Conservation (phyloP, 2,888 invertebrate genomes). For the Ennomos quercinarius region DNA sequence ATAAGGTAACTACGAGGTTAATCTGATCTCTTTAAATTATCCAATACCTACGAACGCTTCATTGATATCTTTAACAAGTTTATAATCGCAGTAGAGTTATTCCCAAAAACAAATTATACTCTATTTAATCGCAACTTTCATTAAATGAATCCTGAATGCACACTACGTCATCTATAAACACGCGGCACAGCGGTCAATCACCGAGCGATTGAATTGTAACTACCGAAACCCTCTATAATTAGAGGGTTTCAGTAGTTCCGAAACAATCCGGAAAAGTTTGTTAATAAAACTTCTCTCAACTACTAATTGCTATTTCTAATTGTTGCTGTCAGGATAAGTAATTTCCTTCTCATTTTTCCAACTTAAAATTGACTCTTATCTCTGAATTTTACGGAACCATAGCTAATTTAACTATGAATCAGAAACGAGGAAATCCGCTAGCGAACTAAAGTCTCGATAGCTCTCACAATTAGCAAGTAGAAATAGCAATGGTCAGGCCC, state of each 20-base stretch:
- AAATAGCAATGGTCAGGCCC: too few species aligned
- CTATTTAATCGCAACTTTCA: background rate
- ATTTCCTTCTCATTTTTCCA: slow-evolving; percentile 8
- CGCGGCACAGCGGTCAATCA: slow-evolving; percentile 34
- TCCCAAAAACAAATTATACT: too few species aligned
- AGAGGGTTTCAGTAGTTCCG: slow-evolving; percentile 55
- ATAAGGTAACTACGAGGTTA: too few species aligned
- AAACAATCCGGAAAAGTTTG: slow-evolving; percentile 59
- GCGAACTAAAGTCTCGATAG: too few species aligned
- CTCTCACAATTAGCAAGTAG: too few species aligned
- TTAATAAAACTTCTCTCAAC: slow-evolving; percentile 57
- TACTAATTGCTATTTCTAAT: slow-evolving; percentile 57
- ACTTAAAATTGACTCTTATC: slow-evolving; percentile 20
- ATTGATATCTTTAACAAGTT: too few species aligned
- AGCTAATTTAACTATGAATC: too few species aligned
- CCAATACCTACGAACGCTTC: too few species aligned
- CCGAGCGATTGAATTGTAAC: slow-evolving; percentile 45
- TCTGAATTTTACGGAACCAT: background rate
- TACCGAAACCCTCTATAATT: slow-evolving; percentile 53
- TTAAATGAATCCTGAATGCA: slow-evolving; percentile 4
- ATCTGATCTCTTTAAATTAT: too few species aligned
- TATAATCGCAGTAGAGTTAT: too few species aligned
- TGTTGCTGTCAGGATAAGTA: slow-evolving; percentile 29
- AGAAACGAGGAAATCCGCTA: too few species aligned
- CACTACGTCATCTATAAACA: slow-evolving; percentile 16